Evolutionary conservation across 2,888 invertebrate genomes (phyloP).

Genomic region (Meteorus cinctellus): DNA sequence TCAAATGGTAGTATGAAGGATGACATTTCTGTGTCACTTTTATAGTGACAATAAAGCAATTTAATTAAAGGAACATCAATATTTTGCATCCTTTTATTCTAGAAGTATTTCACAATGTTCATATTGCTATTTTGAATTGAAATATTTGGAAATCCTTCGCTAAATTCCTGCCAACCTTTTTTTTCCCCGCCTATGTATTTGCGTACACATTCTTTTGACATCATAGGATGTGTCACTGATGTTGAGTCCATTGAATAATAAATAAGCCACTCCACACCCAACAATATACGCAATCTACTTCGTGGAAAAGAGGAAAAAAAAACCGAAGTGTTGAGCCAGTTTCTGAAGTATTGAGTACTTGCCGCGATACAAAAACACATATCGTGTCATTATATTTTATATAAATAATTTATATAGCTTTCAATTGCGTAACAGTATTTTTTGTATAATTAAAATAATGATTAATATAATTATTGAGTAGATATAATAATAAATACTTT

Average conservation of each 20-base stretch:
- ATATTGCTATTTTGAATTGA: too few relatives aligned
- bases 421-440: constrained; percentile 3
- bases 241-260: neutral
- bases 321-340: neutral
- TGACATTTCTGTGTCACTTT: too few relatives aligned
- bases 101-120: too few relatives aligned
- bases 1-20: too few relatives aligned
- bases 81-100: too few relatives aligned
- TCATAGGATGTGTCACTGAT: neutral
- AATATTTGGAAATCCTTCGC: too few relatives aligned
- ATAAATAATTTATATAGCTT: neutral
- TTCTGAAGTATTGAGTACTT: neutral
- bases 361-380: neutral
- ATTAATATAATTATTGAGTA: constrained; percentile 10
- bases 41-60: too few relatives aligned
- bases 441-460: neutral
- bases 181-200: neutral
- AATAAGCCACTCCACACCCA: neutral
- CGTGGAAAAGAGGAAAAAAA: neutral
- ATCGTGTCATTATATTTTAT: neutral
- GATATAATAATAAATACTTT: neutral
- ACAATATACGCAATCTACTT: constrained; percentile 12
- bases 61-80: too few relatives aligned
- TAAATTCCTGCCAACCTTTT: too few relatives aligned
- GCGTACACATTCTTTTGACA: neutral